phyloP scores from a whole-genome alignment of 2,113 vertebrate genomes.

The Scalopus aquaticus region DNA sequence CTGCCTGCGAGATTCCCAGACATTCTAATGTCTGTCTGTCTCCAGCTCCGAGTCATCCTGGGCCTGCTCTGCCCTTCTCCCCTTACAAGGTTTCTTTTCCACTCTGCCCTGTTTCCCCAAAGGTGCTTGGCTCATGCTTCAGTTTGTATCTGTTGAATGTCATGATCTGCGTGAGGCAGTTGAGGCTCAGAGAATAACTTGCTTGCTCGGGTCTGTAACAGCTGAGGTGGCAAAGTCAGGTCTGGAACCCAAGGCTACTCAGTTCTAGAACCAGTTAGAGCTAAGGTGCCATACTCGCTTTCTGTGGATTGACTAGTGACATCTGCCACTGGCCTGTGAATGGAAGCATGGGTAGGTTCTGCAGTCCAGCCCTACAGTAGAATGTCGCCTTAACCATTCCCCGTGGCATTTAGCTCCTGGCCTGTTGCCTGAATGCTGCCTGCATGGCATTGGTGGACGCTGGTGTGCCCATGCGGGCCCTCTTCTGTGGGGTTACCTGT shows the following conservation, averaged over 20 bases:
- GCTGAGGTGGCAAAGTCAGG: not conserved
- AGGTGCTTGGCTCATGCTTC: not conserved
- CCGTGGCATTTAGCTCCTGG: constrained; percentile 85
- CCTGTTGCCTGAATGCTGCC: constrained; percentile 91
- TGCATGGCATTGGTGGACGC: constrained; percentile 95
- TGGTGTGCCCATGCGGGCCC: constrained; percentile 89
- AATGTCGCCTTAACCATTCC: not conserved
- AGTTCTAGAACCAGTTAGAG: not conserved
- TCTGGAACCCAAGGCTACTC: not conserved
- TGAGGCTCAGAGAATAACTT: not conserved
- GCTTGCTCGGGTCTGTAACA: not conserved
- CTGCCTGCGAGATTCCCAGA: not conserved
- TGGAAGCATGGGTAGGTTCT: not conserved
- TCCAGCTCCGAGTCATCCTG: no score
- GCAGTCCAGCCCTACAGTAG: not conserved
- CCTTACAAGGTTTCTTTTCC: not conserved
- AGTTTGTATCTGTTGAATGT: not conserved
- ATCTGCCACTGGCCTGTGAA: not conserved
- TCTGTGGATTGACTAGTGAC: not conserved
- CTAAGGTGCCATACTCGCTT: not conserved
- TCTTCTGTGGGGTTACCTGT: constrained; percentile 95
- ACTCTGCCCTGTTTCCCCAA: not conserved
- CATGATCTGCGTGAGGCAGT: not conserved
- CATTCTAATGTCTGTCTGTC: no score
- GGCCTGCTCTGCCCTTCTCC: not conserved